Evolutionary conservation across 1,140 invertebrate genomes (phyloP).

Genomic region (Trachymyrmex cornetzi): DNA sequence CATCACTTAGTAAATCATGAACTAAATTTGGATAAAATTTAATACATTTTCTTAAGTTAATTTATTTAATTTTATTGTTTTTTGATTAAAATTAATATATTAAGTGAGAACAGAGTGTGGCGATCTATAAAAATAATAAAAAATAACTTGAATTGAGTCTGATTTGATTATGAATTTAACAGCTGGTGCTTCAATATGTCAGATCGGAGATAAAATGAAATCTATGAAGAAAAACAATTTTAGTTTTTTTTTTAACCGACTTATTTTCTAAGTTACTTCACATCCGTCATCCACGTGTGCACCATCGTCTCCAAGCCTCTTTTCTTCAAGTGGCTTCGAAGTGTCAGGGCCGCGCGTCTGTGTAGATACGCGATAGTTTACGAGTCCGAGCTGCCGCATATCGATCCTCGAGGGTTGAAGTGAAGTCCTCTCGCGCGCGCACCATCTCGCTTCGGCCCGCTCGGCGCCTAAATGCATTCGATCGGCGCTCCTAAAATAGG

Average conservation of each 20-base stretch:
- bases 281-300: background rate
- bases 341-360: conserved; percentile 37
- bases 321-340: conserved; percentile 50
- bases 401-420: conserved; percentile 53
- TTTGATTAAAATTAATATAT: too few species aligned
- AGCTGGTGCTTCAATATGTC: too few species aligned
- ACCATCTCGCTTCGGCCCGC: conserved; percentile 18
- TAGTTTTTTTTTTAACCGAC: background rate
- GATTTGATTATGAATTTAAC: too few species aligned
- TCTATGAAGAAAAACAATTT: background rate
- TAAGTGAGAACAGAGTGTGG: too few species aligned
- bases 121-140: too few species aligned
- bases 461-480: conserved; percentile 55
- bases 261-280: conserved; percentile 1
- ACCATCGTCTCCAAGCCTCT: conserved; percentile 20
- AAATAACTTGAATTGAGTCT: too few species aligned
- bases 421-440: conserved; percentile 43
- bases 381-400: conserved; percentile 60
- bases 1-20: too few species aligned
- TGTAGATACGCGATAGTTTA: conserved; percentile 58
- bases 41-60: too few species aligned
- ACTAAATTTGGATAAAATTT: too few species aligned
- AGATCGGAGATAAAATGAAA: too few species aligned
- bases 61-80: too few species aligned
- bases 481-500: conserved; percentile 58